Base-by-base conservation (phyloP, 2,113 vertebrate genomes). In the Antennarius striatus region DNA sequence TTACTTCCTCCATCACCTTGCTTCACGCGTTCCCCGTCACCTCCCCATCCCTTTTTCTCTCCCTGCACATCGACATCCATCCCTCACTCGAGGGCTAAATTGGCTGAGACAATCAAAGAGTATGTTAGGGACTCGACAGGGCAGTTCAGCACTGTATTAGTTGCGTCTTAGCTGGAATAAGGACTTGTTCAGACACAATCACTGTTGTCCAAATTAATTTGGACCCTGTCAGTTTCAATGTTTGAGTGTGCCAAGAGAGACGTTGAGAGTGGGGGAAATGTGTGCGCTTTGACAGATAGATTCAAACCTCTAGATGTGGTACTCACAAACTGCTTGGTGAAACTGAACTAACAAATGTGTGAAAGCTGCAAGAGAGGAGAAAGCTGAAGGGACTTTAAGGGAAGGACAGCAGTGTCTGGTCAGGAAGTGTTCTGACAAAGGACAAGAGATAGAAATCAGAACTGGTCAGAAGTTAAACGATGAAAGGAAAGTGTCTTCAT, bases 131-230 rank as follows among this genome's bases (percentile, higher is more conserved):
- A 77, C 75, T 80, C 73, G 75, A 75, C 77, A 76, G 83, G 79
- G 75, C 82, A 81, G 87, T 86, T 83, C 63, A 80, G 70, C 51
- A 60, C 72, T 29, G 78, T 73, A 69, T 87, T 80, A 83, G 80
- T 54, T 70, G 74, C 73, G 78, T 75, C 80, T 75, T 63, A 70
- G 77, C 54, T 22, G 58, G 64, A 86, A 82, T 82, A 77, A 89
- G 79, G 71, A 82, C 86, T 87, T 79, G 69, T 88, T 92, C 89
- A 83, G 72, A 79, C 83, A 73, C 83, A 82, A 90, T 91, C 80
- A 78, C 75, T 84, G 87, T 86, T 92, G 84, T 90, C 87, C 85
- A 90, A 89, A 86, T 91, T 88, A 83, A 92, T 93, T 91, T 90
- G 73, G 65, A 65, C 64, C 80, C 84, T 66, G 79, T 91, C 89